A percentile compares a stretch with the other conserved stretches of the same genome.
phyloP scores from a whole-genome alignment of 2,888 invertebrate species.

The Rhagonycha lutea region DNA sequence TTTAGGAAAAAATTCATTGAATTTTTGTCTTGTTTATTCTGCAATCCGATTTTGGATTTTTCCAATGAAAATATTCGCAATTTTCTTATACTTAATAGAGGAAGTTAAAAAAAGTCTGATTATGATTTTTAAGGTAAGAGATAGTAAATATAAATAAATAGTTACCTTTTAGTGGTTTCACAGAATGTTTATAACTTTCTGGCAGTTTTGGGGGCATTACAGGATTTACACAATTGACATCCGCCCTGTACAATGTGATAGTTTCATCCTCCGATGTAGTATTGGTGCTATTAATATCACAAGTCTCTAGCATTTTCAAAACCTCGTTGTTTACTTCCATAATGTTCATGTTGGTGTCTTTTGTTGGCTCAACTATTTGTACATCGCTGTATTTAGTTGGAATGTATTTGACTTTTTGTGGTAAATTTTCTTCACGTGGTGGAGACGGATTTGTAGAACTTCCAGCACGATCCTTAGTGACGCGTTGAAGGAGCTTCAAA shows the following conservation, averaged over 20 bases:
- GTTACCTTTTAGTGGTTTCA: background rate
- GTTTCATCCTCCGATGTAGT: background rate
- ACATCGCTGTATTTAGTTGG: conserved; percentile 20
- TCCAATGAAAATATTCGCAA: too few relatives aligned
- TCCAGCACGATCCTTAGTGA: background rate
- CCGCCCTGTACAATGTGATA: background rate
- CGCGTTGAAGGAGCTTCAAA: background rate
- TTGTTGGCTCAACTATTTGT: conserved; percentile 10
- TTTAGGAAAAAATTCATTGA: too few relatives aligned
- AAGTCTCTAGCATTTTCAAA: background rate
- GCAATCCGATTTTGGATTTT: too few relatives aligned
- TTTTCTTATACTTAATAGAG: too few relatives aligned
- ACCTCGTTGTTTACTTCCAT: background rate
- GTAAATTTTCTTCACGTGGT: background rate
- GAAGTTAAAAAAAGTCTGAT: too few relatives aligned
- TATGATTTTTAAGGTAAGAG: too few relatives aligned
- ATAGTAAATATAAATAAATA: too few relatives aligned
- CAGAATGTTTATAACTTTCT: background rate
- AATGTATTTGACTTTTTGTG: conserved; percentile 9
- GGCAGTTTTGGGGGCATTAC: background rate
- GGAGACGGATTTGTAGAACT: background rate
- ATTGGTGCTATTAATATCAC: background rate
- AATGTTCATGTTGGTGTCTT: background rate
- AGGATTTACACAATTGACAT: background rate
- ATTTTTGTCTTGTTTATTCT: too few relatives aligned